Evolutionary conservation across 2,888 invertebrate species (phyloP).

Genomic region (Polydrusus pterygomalis): DNA sequence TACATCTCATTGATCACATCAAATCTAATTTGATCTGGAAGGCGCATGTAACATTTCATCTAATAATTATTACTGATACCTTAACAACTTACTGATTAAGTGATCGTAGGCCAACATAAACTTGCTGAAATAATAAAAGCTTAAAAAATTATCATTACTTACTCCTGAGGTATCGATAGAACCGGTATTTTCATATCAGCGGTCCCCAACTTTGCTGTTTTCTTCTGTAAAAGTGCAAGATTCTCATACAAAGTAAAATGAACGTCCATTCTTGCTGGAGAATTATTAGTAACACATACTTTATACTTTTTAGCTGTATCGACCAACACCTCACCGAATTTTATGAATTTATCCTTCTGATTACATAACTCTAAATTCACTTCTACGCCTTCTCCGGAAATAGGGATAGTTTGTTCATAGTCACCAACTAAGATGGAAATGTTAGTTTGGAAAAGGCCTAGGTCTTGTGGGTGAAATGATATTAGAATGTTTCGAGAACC

Average conservation of each 20-base stretch:
- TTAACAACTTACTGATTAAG: too few species aligned
- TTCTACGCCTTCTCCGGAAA: slow-evolving; percentile 76
- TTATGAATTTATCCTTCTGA: slow-evolving; percentile 68
- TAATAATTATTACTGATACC: too few species aligned
- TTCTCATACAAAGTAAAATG: slow-evolving; percentile 74
- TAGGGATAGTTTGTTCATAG: slow-evolving; percentile 73
- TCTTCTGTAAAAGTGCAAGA: slow-evolving; percentile 66
- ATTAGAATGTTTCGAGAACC: slow-evolving; percentile 73
- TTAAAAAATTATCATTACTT: slow-evolving; percentile 14
- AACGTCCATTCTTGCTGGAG: slow-evolving; percentile 75
- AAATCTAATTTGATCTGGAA: too few species aligned
- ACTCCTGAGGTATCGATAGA: slow-evolving; percentile 47
- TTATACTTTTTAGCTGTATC: slow-evolving; percentile 74
- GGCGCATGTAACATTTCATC: too few species aligned
- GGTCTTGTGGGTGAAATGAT: slow-evolving; percentile 75
- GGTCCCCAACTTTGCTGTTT: slow-evolving; percentile 54
- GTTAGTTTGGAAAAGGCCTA: slow-evolving; percentile 73
- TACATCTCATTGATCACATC: too few species aligned
- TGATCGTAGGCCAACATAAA: too few species aligned
- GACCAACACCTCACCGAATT: slow-evolving; percentile 70
- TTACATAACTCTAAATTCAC: slow-evolving; percentile 68
- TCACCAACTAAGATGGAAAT: slow-evolving; percentile 76
- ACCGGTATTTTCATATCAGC: slow-evolving; percentile 62
- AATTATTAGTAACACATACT: slow-evolving; percentile 77
- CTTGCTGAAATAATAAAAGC: too few species aligned